Evolutionary conservation across 1,140 invertebrate species (phyloP).

Genomic region (Papilio aristodemus): DNA sequence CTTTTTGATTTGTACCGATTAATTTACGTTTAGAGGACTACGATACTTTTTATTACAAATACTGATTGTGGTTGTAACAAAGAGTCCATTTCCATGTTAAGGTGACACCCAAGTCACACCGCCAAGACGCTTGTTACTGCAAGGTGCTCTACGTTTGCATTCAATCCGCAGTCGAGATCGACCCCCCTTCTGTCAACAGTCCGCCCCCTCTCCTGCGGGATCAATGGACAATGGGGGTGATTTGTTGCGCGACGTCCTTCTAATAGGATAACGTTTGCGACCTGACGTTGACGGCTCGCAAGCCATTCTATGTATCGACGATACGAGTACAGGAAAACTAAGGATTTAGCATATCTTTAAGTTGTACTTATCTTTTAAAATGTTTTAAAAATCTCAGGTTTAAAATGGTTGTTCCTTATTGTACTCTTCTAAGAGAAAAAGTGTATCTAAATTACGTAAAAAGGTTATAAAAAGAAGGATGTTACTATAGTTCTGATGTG

Average conservation of each 20-base stretch:
- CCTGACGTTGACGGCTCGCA: conserved; percentile 34
- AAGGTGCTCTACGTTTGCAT: conserved; percentile 54
- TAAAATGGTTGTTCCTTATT: too few species aligned
- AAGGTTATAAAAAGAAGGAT: too few species aligned
- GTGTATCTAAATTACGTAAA: too few species aligned
- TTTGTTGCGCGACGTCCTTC: conserved; percentile 40
- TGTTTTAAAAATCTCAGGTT: background rate
- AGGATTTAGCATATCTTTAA: conserved; percentile 1
- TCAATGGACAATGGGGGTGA: conserved; percentile 47
- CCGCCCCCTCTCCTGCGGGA: conserved; percentile 35
- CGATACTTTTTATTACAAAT: too few species aligned
- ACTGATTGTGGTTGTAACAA: conserved; percentile 18
- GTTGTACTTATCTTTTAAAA: background rate
- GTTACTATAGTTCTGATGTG: too few species aligned
- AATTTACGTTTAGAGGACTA: too few species aligned
- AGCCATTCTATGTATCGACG: conserved; percentile 4
- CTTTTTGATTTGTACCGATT: too few species aligned
- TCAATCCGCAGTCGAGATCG: conserved; percentile 43
- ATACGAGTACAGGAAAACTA: background rate
- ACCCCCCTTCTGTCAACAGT: conserved; percentile 40
- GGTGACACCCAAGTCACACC: conserved; percentile 9
- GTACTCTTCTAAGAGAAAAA: too few species aligned
- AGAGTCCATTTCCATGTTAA: conserved; percentile 42
- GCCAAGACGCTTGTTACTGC: conserved; percentile 61
- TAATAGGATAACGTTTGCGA: conserved; percentile 41